These are phyloP conservation scores for Podocnemis expansa DNA, from an alignment of 2,113 vertebrate genomes.

Conservation along the genomic window DNA sequence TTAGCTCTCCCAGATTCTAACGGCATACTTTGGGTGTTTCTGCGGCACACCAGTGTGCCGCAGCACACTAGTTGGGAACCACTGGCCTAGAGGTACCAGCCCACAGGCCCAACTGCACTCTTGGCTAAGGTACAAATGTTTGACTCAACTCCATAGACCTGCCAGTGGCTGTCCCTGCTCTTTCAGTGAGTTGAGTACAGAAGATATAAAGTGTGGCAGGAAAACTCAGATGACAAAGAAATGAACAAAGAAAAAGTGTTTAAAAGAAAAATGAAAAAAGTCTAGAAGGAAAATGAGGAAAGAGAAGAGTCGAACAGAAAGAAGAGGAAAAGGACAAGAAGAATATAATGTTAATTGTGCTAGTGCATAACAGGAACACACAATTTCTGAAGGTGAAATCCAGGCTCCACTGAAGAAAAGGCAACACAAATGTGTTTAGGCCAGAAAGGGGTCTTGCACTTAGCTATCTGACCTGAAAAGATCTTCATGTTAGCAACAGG, in stretches of 20 bases:
- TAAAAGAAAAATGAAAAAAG: background rate
- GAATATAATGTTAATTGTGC: background rate
- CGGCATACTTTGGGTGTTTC: too few relatives aligned
- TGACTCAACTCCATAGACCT: background rate
- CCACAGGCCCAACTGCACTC: background rate
- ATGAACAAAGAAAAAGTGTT: background rate
- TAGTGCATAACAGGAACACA: background rate
- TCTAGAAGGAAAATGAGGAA: background rate
- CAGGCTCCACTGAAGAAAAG: background rate
- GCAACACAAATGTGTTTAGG: background rate
- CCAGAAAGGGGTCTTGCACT: background rate
- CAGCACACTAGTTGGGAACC: too few relatives aligned
- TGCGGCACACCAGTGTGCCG: too few relatives aligned
- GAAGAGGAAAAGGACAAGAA: background rate
- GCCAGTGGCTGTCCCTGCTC: background rate
- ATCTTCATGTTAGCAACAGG: background rate
- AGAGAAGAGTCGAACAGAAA: too few relatives aligned
- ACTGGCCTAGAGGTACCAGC: background rate
- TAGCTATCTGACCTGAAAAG: accelerated
- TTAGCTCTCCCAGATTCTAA: too few relatives aligned
- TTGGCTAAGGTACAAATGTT: background rate
- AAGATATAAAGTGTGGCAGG: background rate
- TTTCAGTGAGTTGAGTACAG: too few relatives aligned
- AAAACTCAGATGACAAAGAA: background rate
- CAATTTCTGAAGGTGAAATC: background rate